Conservation (phyloP, 2,888 invertebrate genomes). For the Drosophila ezoana region DNA sequence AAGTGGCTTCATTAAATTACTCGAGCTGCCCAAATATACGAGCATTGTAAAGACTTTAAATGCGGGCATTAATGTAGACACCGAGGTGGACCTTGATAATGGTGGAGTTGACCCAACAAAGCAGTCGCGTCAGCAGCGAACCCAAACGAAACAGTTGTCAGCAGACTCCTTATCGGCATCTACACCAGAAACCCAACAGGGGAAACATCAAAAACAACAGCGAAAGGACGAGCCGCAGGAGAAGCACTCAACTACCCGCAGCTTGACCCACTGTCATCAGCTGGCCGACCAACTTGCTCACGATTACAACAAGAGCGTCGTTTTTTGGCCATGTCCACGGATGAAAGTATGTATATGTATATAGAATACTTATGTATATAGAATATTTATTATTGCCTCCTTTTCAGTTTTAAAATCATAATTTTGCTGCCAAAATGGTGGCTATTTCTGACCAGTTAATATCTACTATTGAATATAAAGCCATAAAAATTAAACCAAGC, state of each 20-base stretch:
- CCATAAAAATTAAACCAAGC: too few relatives aligned
- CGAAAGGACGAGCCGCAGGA: conserved; percentile 4
- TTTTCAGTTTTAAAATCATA: not conserved
- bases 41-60: conserved; percentile 83
- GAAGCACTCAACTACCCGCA: conserved; percentile 38
- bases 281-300: conserved; percentile 82
- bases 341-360: conserved; percentile 83
- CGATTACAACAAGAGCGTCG: conserved; percentile 83
- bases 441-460: too few relatives aligned
- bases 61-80: conserved; percentile 80
- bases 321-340: conserved; percentile 84
- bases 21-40: conserved; percentile 83
- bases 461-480: too few relatives aligned
- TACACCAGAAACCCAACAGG: conserved; percentile 26
- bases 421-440: too few relatives aligned
- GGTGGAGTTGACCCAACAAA: conserved; percentile 70
- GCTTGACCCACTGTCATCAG: conserved; percentile 83
- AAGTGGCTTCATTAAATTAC: conserved; percentile 84
- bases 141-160: conserved; percentile 57
- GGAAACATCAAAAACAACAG: conserved; percentile 25
- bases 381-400: not conserved
- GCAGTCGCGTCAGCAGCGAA: conserved; percentile 66
- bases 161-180: conserved; percentile 55
- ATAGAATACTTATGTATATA: not conserved
- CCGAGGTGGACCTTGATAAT: conserved; percentile 47